Evolutionary conservation across 2,888 invertebrate species (phyloP).

Genomic region (Cantharis flavilabris): DNA sequence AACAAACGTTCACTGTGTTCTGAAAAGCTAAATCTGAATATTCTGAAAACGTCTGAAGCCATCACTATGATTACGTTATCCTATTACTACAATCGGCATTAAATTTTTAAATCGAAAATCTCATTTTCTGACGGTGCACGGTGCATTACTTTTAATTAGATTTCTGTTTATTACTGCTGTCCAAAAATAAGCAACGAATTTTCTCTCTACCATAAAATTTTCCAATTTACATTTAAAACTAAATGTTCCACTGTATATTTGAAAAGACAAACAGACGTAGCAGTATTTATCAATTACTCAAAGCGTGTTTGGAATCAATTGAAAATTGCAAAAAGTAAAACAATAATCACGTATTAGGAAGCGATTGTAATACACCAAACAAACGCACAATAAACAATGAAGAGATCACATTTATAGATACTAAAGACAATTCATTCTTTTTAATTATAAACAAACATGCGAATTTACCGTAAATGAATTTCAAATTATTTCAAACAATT

Average conservation of each 20-base stretch:
- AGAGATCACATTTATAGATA: conserved; percentile 21
- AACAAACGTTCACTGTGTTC: too few relatives aligned
- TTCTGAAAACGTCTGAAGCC: not conserved
- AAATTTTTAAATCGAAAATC: not conserved
- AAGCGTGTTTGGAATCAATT: not conserved
- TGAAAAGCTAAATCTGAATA: too few relatives aligned
- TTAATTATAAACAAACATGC: not conserved
- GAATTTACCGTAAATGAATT: not conserved
- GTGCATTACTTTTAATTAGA: not conserved
- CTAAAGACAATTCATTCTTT: conserved; percentile 5
- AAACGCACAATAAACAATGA: conserved; percentile 40
- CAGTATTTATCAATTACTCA: not conserved
- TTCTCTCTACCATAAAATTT: not conserved
- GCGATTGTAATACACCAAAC: conserved; percentile 36
- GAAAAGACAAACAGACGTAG: not conserved
- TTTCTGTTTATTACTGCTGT: not conserved
- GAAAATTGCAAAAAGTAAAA: conserved; percentile 19
- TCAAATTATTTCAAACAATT: not conserved
- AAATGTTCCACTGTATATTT: not conserved
- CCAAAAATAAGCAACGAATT: not conserved
- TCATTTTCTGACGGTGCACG: not conserved
- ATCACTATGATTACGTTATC: not conserved
- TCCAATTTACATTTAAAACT: not conserved
- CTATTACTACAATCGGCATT: not conserved
- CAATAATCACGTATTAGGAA: conserved; percentile 41